Percentiles rank a stretch among this genome's conserved stretches.
Evolutionary conservation across 2,797 vertebrate genomes (phyloP).

Genomic region (Syngnathus acus): DNA sequence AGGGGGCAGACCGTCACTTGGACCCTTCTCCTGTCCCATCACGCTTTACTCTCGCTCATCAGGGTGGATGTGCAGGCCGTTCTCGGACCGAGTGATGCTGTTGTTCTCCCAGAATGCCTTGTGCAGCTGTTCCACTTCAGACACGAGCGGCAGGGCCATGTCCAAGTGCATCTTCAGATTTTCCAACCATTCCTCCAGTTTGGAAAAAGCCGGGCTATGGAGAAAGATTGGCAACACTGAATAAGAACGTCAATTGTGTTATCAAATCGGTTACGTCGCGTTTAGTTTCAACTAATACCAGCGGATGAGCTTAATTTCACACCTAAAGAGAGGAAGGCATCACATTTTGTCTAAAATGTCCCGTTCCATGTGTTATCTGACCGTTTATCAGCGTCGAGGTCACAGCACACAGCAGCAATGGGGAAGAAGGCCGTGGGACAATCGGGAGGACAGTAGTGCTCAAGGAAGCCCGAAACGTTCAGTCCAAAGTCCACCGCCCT

Average conservation of each 20-base stretch:
- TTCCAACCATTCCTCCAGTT: conserved; percentile 90
- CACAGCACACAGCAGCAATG: conserved; percentile 86
- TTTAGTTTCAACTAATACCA: neutral
- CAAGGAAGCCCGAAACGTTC: conserved; percentile 88
- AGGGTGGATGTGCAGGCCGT: conserved; percentile 71
- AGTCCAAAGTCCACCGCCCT: conserved; percentile 88
- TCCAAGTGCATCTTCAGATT: conserved; percentile 91
- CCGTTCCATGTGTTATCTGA: conserved; percentile 51
- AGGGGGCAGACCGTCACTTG: neutral
- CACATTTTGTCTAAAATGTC: neutral
- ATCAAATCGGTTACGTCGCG: neutral
- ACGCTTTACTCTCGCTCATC: conserved; percentile 74
- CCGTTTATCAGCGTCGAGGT: conserved; percentile 93
- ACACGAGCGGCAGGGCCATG: conserved; percentile 78
- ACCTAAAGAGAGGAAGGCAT: neutral
- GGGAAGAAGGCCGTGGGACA: conserved; percentile 90
- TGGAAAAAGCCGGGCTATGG: conserved; percentile 81
- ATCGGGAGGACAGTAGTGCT: conserved; percentile 81
- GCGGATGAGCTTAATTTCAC: neutral
- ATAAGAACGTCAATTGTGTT: neutral
- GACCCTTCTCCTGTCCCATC: conserved; percentile 6
- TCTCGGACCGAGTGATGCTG: conserved; percentile 60
- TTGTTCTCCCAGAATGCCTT: conserved; percentile 80
- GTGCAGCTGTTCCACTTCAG: conserved; percentile 84
- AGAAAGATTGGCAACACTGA: neutral